A percentile compares a stretch with the other conserved stretches of the same genome.
Conservation (phyloP, 2,113 vertebrate species). For the Tychaedon coryphoeus region DNA sequence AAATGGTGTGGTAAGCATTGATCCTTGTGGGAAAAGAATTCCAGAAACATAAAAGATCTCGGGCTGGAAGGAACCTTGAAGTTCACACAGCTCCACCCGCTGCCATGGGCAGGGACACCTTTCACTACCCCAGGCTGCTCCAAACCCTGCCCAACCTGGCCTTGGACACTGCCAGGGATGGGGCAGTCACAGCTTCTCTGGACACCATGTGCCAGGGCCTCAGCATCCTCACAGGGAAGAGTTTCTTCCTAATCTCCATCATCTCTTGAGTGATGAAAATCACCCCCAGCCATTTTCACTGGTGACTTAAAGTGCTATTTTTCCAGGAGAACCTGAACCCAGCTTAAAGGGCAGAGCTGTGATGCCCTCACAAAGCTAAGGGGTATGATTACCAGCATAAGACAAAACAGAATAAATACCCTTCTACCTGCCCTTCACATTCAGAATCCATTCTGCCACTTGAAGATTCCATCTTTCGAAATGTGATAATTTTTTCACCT, state of each 20-base stretch:
- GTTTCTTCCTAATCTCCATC: not conserved
- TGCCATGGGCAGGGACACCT: not conserved
- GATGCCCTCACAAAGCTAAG: not conserved
- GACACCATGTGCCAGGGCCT: not conserved
- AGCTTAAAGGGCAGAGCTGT: not conserved
- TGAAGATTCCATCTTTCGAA: not conserved
- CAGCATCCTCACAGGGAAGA: not conserved
- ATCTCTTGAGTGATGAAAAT: not conserved
- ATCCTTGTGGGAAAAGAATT: not conserved
- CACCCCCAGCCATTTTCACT: not conserved
- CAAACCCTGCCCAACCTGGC: not conserved
- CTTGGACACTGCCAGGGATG: not conserved
- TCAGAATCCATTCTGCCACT: not conserved
- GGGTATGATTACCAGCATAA: not conserved
- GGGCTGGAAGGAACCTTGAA: not conserved
- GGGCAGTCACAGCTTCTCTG: not conserved
- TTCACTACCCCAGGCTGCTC: accelerated
- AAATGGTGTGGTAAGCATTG: not conserved
- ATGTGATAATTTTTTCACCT: not conserved
- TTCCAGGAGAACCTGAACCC: not conserved
- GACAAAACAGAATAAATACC: not conserved
- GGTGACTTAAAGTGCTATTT: not conserved
- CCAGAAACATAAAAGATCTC: not conserved
- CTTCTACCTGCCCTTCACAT: not conserved
- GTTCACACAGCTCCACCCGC: not conserved